phyloP scores from a whole-genome alignment of 2,888 invertebrate genomes.

The Nowickia ferox region DNA sequence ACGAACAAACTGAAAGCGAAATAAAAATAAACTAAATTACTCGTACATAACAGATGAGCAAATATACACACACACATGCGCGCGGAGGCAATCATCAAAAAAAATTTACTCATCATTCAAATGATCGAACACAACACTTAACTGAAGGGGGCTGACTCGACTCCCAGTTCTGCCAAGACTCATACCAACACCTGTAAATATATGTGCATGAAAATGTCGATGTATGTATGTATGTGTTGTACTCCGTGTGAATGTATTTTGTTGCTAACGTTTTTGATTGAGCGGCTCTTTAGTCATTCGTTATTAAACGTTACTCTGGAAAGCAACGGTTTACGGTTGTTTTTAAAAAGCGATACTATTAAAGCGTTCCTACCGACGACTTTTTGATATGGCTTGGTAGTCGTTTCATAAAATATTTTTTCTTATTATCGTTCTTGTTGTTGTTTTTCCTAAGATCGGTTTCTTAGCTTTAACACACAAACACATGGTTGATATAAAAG shows the following conservation, averaged over 20 bases:
- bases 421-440: slow-evolving; percentile 46
- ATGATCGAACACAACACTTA: slow-evolving; percentile 14
- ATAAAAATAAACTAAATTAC: slow-evolving; percentile 60
- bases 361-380: slow-evolving; percentile 70
- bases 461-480: slow-evolving; percentile 50
- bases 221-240: background rate
- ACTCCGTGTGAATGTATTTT: slow-evolving; percentile 9
- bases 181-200: slow-evolving; percentile 24
- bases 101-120: slow-evolving; percentile 50
- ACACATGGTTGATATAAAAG: slow-evolving; percentile 39
- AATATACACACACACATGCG: slow-evolving; percentile 25
- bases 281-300: slow-evolving; percentile 68
- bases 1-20: slow-evolving; percentile 74
- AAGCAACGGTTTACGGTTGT: slow-evolving; percentile 72
- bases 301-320: slow-evolving; percentile 66
- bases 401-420: slow-evolving; percentile 50
- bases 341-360: slow-evolving; percentile 41
- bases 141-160: slow-evolving; percentile 47
- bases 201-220: background rate
- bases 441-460: slow-evolving; percentile 61
- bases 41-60: slow-evolving; percentile 38
- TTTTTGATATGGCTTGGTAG: slow-evolving; percentile 50
- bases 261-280: slow-evolving; percentile 57
- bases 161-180: slow-evolving; percentile 4
- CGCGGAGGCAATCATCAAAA: background rate